Evolutionary conservation across 2,113 vertebrate genomes (phyloP), one percentile per base, ranked within the genome.

Genomic region (Myrmecobius fasciatus): DNA sequence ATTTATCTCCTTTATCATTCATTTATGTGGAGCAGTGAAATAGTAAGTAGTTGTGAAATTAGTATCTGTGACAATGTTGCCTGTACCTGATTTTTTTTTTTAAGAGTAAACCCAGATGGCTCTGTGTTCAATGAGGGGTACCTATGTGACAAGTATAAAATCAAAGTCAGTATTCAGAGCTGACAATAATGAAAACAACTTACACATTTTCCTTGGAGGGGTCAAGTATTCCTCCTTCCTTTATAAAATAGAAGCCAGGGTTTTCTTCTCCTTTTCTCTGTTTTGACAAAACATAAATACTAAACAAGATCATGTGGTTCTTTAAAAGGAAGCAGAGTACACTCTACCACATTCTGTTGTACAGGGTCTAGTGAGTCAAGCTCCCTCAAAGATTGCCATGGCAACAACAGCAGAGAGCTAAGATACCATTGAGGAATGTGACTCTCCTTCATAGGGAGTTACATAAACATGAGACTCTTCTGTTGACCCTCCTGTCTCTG

Each of bases 331-430:
- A 67, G 5, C 46, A 11, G 54, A 60, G 53, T 75, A 89, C 6
- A 3, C 48, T 91, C 52, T 89, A 54, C 91, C 75, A n/a, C 89
- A 53, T 53, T 46, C 47, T 95, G 92, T 46, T 94, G 28, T 51
- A 2, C 25, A 28, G n/a, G 91, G 52, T 54, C 48, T 95, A 91
- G 2, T 36, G 93, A 92, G 90, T 56, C 49, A 53, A 89, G 46
- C 89, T 89, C 56, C 25, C 2, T 48, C 90, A 96, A 54, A 92
- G 75, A 67, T 98, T 83, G 26, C 97, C 93, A 97, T 97, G 94
- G 95, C 93, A 97, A 98, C 97, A 89, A 88, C 31, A 51, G 49
- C 53, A 46, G 52, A 92, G 91, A n/a, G 56, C 91, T 89, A 17
- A 89, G 48, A 90, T 60, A 92, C 43, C 31, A 89, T 31, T 90